Evolutionary conservation across 2,888 invertebrate genomes (phyloP).

Genomic region (Gnatocerus cornutus): DNA sequence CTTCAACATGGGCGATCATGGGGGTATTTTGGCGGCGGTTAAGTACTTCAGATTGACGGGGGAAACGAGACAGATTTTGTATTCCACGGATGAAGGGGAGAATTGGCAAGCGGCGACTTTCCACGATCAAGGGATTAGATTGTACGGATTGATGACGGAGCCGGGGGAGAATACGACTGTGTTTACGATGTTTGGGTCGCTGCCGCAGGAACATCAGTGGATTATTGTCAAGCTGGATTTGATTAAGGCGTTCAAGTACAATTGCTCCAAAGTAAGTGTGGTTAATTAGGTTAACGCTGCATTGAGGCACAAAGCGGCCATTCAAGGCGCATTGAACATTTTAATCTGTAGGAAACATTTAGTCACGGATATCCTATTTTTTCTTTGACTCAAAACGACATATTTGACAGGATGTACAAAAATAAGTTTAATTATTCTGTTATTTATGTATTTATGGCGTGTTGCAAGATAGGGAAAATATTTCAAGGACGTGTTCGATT

Average conservation of each 20-base stretch:
- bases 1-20: conserved; percentile 93
- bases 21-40: conserved; percentile 89
- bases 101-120: conserved; percentile 84
- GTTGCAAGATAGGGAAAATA: too few relatives aligned
- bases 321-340: too few relatives aligned
- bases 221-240: conserved; percentile 85
- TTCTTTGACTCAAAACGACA: too few relatives aligned
- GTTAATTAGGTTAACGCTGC: neutral
- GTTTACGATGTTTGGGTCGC: conserved; percentile 93
- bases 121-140: conserved; percentile 81
- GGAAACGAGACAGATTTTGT: conserved; percentile 85
- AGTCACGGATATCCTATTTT: too few relatives aligned
- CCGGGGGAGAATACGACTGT: conserved; percentile 95
- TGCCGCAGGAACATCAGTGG: conserved; percentile 87
- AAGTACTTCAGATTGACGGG: conserved; percentile 85
- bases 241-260: conserved; percentile 71
- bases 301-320: neutral
- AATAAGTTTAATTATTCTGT: too few relatives aligned
- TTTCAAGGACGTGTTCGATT: too few relatives aligned
- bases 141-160: conserved; percentile 95
- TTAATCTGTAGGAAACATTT: too few relatives aligned
- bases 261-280: conserved; percentile 62
- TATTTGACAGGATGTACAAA: too few relatives aligned
- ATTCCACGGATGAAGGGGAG: conserved; percentile 90
- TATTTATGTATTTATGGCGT: too few relatives aligned